Evolutionary conservation across 2,888 invertebrate genomes (phyloP).

Genomic region (Thera obeliscata): DNA sequence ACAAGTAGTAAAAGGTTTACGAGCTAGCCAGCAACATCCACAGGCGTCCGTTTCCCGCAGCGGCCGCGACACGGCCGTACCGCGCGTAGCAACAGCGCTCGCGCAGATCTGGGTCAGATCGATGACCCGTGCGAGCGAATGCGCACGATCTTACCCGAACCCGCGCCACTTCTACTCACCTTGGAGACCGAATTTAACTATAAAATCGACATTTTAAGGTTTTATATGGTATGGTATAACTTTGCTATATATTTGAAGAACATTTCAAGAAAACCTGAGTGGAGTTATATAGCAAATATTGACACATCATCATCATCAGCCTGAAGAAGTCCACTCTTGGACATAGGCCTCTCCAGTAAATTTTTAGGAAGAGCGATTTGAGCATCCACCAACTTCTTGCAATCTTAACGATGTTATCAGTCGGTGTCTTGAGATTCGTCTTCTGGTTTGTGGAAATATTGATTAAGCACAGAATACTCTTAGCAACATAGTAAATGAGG

Average conservation of each 20-base stretch:
- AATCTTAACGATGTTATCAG: too few species aligned
- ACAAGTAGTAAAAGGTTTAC: not conserved
- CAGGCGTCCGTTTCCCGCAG: conserved; percentile 2
- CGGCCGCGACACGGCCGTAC: conserved; percentile 33
- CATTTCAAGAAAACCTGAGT: not conserved
- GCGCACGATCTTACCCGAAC: conserved; percentile 25
- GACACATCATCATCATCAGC: too few species aligned
- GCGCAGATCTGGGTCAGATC: conserved; percentile 63
- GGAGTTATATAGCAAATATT: not conserved
- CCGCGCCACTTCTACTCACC: not conserved
- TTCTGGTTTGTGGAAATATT: too few species aligned
- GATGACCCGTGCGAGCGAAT: conserved; percentile 59
- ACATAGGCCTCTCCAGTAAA: too few species aligned
- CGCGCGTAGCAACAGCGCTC: conserved; percentile 44
- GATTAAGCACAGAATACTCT: too few species aligned
- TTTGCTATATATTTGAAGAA: not conserved
- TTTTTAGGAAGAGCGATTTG: too few species aligned
- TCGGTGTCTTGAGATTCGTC: too few species aligned
- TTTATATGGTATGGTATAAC: not conserved
- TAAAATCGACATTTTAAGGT: not conserved
- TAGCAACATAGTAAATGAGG: too few species aligned
- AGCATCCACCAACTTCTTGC: too few species aligned
- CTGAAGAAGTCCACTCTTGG: too few species aligned
- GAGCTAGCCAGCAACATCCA: conserved; percentile 1
- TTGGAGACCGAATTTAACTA: not conserved